phyloP scores from a whole-genome alignment of 2,113 vertebrate genomes.

The Dendrocopos noguchii region DNA sequence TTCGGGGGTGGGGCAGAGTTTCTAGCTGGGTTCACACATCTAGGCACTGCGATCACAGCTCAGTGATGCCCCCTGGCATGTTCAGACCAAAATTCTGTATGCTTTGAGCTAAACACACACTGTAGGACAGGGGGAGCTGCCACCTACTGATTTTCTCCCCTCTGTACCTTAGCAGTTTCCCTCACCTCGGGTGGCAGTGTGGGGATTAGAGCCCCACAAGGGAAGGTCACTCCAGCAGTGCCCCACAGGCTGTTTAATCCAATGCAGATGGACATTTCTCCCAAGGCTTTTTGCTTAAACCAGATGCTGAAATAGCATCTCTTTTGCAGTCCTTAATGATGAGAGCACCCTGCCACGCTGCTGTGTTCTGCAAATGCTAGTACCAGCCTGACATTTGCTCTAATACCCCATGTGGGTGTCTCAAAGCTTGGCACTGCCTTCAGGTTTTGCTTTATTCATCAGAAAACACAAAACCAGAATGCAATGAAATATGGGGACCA shows the following conservation, averaged over 20 bases:
- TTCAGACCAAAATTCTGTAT: not conserved
- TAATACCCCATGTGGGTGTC: not conserved
- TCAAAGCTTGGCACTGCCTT: not conserved
- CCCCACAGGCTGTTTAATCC: not conserved
- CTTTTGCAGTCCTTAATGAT: not conserved
- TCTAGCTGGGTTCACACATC: not conserved
- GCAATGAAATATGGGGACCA: not conserved
- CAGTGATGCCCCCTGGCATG: not conserved
- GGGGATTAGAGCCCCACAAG: too few relatives aligned
- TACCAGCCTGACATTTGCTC: not conserved
- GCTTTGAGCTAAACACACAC: not conserved
- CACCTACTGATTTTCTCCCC: not conserved
- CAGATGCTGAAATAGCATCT: not conserved
- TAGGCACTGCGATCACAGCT: not conserved
- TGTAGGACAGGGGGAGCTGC: not conserved
- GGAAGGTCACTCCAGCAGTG: not conserved
- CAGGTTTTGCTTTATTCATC: not conserved
- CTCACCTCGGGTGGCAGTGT: not conserved
- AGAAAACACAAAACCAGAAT: not conserved
- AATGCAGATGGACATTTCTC: not conserved
- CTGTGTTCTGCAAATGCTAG: not conserved
- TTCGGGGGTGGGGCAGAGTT: not conserved
- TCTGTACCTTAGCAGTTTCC: not conserved
- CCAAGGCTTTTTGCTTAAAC: not conserved
- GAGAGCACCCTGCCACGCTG: not conserved